Percentiles rank a stretch among this genome's conserved stretches.
These are phyloP conservation scores for Actinia equina DNA, from an alignment of 64 coral and sea anemone genomes.

Conservation along the genomic window DNA sequence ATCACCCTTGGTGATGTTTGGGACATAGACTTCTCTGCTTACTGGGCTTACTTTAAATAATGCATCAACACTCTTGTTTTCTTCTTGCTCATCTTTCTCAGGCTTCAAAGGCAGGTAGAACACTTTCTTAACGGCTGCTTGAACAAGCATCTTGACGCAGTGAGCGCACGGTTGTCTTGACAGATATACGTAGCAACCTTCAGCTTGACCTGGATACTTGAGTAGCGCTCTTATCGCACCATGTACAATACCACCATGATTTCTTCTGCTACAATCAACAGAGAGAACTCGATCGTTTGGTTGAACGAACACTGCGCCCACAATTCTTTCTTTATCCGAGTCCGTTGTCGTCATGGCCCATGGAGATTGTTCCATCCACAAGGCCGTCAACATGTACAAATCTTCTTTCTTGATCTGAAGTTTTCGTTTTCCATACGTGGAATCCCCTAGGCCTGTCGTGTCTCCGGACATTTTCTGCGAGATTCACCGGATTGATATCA, in stretches of 20 bases:
- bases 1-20: background rate
- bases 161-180: slow-evolving; percentile 67
- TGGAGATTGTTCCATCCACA: background rate
- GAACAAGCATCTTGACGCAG: slow-evolving; percentile 69
- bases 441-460: no score
- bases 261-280: slow-evolving; percentile 10
- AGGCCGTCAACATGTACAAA: background rate
- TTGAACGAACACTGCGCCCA: slow-evolving; percentile 57
- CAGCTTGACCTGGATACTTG: background rate
- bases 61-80: slow-evolving; percentile 12
- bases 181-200: slow-evolving; percentile 55
- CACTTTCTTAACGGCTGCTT: slow-evolving; percentile 52
- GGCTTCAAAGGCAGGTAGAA: slow-evolving; percentile 65
- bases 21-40: slow-evolving; percentile 33
- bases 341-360: background rate
- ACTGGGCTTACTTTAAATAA: slow-evolving; percentile 48
- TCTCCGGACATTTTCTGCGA: no score
- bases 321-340: background rate
- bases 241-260: slow-evolving; percentile 49
- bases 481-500: no score
- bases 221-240: slow-evolving; percentile 37
- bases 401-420: slow-evolving; percentile 6
- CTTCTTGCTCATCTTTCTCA: slow-evolving; percentile 21
- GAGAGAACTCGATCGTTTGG: slow-evolving; percentile 32
- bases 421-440: background rate